Conservation (phyloP, 2,888 invertebrate genomes). For the Lasioglossum vierecki region DNA sequence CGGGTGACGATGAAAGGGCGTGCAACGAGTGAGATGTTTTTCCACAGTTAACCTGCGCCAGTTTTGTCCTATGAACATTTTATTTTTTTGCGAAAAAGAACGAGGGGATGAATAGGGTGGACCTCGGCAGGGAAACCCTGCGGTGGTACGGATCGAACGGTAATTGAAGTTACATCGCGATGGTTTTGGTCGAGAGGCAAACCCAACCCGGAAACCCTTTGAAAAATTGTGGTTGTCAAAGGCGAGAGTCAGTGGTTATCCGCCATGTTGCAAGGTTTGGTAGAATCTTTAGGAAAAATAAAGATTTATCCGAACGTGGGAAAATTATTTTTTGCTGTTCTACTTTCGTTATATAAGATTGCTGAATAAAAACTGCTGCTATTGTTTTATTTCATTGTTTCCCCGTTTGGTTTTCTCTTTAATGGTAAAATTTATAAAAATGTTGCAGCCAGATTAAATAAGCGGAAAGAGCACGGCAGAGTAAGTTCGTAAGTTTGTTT, state of each 20-base stretch:
- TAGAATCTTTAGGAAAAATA: background rate
- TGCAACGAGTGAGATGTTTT: slow-evolving; percentile 60
- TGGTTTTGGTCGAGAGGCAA: background rate
- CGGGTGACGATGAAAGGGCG: slow-evolving; percentile 52
- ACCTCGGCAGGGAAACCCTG: slow-evolving; percentile 45
- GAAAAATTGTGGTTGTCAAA: background rate
- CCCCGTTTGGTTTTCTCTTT: no score
- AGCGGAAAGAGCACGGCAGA: no score
- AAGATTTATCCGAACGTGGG: background rate
- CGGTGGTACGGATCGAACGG: slow-evolving; percentile 58
- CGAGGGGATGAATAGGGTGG: slow-evolving; percentile 59
- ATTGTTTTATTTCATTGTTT: no score
- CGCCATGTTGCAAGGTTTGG: background rate
- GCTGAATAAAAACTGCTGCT: background rate
- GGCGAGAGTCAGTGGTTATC: background rate
- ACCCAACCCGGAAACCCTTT: background rate
- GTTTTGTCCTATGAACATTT: slow-evolving; percentile 59
- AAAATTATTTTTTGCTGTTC: background rate
- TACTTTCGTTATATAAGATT: background rate
- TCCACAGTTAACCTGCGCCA: slow-evolving; percentile 54
- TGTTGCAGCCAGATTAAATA: no score
- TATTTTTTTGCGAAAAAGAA: background rate
- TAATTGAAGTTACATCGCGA: slow-evolving; percentile 62
- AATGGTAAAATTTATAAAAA: no score
- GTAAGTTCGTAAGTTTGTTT: background rate